phyloP scores from a whole-genome alignment of 2,113 vertebrate species.

The Pelmatolapia mariae region DNA sequence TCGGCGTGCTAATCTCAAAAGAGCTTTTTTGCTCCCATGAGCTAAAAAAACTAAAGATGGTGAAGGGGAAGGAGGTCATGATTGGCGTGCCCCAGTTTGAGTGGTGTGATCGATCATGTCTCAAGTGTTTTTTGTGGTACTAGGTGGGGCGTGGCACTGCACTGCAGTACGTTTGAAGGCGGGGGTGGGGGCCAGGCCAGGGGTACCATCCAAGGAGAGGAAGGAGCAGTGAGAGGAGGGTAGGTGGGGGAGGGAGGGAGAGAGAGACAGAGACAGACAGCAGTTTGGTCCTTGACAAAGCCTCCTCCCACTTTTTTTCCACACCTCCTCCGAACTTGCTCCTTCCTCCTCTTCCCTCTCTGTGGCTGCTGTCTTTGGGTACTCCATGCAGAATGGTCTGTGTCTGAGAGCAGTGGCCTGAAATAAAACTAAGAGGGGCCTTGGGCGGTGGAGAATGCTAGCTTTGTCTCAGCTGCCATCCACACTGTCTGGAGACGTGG shows the following conservation, averaged over 20 bases:
- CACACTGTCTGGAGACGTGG: constrained; percentile 66
- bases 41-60: background rate
- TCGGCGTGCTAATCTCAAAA: background rate
- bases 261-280: background rate
- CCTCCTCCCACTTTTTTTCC: constrained; percentile 44
- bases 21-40: background rate
- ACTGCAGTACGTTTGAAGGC: constrained; percentile 36
- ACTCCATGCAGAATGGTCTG: constrained; percentile 56
- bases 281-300: constrained; percentile 31
- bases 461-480: constrained; percentile 74
- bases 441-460: constrained; percentile 56
- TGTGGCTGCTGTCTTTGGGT: constrained; percentile 43
- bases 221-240: background rate
- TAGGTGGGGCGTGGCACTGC: constrained; percentile 50
- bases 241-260: background rate
- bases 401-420: constrained; percentile 69
- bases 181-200: background rate
- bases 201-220: constrained; percentile 20
- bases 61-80: background rate
- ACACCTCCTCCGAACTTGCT: constrained; percentile 10
- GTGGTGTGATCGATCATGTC: background rate
- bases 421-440: constrained; percentile 69
- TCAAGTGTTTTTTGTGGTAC: background rate
- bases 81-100: background rate
- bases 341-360: constrained; percentile 42